Evolutionary conservation across 2,797 vertebrate species (phyloP).

Genomic region (Hafferia zeledoni): DNA sequence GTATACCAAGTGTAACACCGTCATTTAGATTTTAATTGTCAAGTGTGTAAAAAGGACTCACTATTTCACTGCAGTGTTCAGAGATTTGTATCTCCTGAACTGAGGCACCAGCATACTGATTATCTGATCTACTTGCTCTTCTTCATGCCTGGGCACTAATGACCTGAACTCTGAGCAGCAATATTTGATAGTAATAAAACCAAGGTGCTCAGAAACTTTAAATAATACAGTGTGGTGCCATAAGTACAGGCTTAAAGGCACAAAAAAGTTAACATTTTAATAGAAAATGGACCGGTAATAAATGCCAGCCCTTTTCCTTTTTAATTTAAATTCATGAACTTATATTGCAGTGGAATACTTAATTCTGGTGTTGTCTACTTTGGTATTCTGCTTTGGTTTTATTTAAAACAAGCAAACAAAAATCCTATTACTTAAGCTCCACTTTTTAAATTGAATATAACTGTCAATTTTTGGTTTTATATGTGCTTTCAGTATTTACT

Average conservation of each 20-base stretch:
- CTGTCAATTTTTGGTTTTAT: neutral
- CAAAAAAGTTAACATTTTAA: neutral
- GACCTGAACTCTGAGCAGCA: constrained; percentile 1
- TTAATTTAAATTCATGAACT: constrained; percentile 19
- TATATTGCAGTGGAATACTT: neutral
- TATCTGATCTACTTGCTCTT: neutral
- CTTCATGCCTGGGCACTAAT: constrained; percentile 4
- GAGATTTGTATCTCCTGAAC: neutral
- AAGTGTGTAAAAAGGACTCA: neutral
- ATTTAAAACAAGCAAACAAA: constrained; percentile 14
- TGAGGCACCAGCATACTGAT: neutral
- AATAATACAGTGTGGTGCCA: neutral
- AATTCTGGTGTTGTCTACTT: neutral
- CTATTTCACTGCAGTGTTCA: neutral
- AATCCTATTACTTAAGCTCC: neutral
- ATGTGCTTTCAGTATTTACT: neutral
- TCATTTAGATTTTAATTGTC: neutral
- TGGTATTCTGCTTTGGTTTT: neutral
- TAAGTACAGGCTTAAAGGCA: constrained; percentile 1
- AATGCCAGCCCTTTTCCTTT: neutral
- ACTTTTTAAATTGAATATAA: constrained; percentile 1
- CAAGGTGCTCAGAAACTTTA: neutral
- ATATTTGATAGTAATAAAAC: neutral
- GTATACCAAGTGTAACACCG: neutral
- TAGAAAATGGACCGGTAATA: neutral